These are phyloP conservation scores for Rotaria magnacalcarata DNA, from an alignment of 2,888 invertebrate species.

Conservation along the genomic window DNA sequence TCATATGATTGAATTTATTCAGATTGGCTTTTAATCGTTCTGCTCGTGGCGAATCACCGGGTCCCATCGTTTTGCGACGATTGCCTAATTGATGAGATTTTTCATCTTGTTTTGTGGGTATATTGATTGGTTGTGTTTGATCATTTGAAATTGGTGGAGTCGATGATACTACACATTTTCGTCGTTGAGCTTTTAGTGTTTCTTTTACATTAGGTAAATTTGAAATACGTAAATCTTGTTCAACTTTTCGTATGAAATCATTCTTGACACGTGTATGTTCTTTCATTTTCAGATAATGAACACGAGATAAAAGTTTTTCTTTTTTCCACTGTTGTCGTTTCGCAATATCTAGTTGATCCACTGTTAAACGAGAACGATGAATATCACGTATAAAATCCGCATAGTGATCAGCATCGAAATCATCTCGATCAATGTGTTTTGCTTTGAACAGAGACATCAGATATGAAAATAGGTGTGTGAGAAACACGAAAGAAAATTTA, in stretches of 20 bases:
- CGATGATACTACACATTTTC: background rate
- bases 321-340: background rate
- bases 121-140: background rate
- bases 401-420: slow-evolving; percentile 24
- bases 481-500: background rate
- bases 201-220: background rate
- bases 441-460: background rate
- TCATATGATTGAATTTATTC: background rate
- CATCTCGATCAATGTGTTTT: background rate
- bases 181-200: background rate
- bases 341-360: background rate
- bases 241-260: background rate
- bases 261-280: background rate
- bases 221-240: background rate
- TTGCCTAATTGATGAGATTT: background rate
- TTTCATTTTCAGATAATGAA: background rate
- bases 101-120: background rate
- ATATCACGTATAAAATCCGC: background rate
- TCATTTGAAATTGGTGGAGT: background rate
- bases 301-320: background rate
- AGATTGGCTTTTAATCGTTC: background rate
- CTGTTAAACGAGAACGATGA: slow-evolving; percentile 20
- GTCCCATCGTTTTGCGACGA: background rate
- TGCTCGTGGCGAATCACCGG: background rate
- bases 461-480: background rate